Evolutionary conservation across 92 coral and sea anemone species (phyloP).

Genomic region (Umimayanthus kanabou): DNA sequence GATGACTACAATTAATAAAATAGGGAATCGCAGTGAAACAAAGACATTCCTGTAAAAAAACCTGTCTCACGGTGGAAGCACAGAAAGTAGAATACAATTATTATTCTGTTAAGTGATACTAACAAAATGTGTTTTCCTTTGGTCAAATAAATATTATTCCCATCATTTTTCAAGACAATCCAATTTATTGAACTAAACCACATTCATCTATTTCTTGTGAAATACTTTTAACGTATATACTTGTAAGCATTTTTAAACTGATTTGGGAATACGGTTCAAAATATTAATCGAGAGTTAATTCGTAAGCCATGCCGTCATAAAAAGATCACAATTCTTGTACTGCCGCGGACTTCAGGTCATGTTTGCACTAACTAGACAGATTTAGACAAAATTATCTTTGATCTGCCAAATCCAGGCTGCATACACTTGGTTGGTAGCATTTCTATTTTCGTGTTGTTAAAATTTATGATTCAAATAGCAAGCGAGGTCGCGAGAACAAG

Average conservation of each 20-base stretch:
- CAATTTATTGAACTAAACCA: neutral
- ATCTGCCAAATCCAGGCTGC: neutral
- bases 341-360: neutral
- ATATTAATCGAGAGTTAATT: neutral
- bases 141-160: too few species aligned
- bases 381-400: neutral
- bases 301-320: neutral
- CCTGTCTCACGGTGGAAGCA: too few species aligned
- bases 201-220: too few species aligned
- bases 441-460: neutral
- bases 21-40: too few species aligned
- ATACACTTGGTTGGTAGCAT: neutral
- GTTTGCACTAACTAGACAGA: too few species aligned
- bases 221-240: too few species aligned
- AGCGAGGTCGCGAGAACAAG: neutral
- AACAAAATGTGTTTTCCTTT: too few species aligned
- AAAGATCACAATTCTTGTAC: neutral
- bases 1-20: too few species aligned
- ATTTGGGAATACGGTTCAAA: neutral
- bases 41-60: too few species aligned
- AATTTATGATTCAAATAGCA: neutral
- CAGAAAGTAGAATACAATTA: too few species aligned
- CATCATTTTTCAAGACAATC: neutral
- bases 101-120: neutral
- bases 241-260: too few species aligned